These are phyloP conservation scores for Meleagris gallopavo DNA, from an alignment of 2,113 vertebrate species.

Conservation along the genomic window DNA sequence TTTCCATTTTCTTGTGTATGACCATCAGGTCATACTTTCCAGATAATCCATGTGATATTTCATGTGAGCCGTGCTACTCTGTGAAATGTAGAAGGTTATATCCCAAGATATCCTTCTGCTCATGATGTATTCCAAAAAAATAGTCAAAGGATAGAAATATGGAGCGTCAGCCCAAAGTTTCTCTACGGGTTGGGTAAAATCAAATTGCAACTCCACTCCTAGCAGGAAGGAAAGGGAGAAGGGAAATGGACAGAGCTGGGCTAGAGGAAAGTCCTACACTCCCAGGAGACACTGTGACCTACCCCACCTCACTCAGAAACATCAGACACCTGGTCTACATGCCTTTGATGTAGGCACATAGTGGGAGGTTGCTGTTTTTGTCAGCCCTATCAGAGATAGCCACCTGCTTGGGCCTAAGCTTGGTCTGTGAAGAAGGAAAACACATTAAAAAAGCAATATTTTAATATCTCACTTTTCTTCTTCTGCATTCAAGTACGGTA, in stretches of 20 bases:
- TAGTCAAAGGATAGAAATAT: neutral
- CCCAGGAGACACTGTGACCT: neutral
- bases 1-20: neutral
- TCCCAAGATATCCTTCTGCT: neutral
- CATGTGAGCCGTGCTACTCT: neutral
- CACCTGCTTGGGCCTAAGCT: neutral
- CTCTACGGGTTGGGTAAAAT: neutral
- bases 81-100: neutral
- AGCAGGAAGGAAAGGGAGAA: neutral
- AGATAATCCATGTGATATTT: neutral
- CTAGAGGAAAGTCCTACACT: neutral
- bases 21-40: neutral
- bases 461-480: neutral
- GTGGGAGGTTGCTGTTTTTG: accelerated
- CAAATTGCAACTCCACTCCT: neutral
- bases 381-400: neutral
- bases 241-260: neutral
- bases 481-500: neutral
- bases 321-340: accelerated
- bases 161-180: neutral
- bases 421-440: neutral
- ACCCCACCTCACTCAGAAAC: neutral
- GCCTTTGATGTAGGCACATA: neutral
- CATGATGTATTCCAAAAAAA: neutral
- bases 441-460: neutral